Base-by-base conservation (phyloP, 2,113 vertebrate species). In the Periophthalmodon schlosseri region DNA sequence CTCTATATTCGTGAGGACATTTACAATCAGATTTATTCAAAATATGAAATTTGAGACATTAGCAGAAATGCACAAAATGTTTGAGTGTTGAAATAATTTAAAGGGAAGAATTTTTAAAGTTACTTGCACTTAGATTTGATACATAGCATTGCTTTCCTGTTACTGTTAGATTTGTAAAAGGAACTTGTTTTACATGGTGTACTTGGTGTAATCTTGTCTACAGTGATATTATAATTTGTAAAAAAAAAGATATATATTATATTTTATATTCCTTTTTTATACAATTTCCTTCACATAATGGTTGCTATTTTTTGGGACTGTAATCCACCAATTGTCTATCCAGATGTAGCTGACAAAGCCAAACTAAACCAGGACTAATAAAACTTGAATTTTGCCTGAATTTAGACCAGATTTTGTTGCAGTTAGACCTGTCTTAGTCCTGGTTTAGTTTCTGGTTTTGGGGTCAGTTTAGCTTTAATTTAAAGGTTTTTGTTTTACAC, bases 1-100 rank as follows among this genome's bases (percentile, higher is more conserved):
- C 10, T 65, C 63, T 65, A 12, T 65, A 65, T 44, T 65, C 44
- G 63, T 65, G 63, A 65, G 63, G 63, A 65, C 34, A 21, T 65
- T 39, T 12, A 65, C 18, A 20, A 11, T 39, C 2, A 9, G 21
- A 13, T 24, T 60, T 13, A 24, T 13, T 18, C 24, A 36, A 44
- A n/a, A 34, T 16, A 63, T 63, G 24, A 18, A 16, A 63, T 5
- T 16, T 8, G 24, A 34, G 60, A 63, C 28, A 34, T 63, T 18
- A 9, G 24, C 16, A 63, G 60, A 18, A 63, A 34, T 11, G 28
- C 60, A 34, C 28, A 63, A 34, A 36, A 63, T 28, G 11, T 28
- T 60, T 23, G 57, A 60, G 57, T 60, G 4, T 34, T 28, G 23
- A 28, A 63, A 63, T 34, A 9, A 20, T 34, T 44, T 20, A 12